phyloP scores from a whole-genome alignment of 2,888 invertebrate species.

The Torymus tubicola region DNA sequence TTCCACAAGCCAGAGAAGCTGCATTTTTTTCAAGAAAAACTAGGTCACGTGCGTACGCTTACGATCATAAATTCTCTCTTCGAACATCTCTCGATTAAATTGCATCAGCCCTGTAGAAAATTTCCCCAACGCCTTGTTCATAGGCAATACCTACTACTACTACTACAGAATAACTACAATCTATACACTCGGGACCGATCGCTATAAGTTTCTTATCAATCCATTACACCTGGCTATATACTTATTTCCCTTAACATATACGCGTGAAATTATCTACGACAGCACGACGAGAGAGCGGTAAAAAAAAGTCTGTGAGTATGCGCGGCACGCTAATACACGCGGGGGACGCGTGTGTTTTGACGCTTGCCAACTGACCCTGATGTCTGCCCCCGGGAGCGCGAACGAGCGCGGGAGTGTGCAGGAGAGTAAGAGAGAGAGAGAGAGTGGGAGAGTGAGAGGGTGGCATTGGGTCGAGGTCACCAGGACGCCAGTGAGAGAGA shows the following conservation, averaged over 20 bases:
- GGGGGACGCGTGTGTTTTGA: slow-evolving; percentile 33
- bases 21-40: slow-evolving; percentile 10
- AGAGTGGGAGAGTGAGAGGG: slow-evolving; percentile 33
- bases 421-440: slow-evolving; percentile 59
- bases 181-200: too few species aligned
- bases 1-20: neutral
- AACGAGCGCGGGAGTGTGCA: neutral
- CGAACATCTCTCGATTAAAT: slow-evolving; percentile 29
- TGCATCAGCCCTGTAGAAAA: neutral
- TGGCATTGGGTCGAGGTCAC: slow-evolving; percentile 82
- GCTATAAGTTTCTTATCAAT: too few species aligned
- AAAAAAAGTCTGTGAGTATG: neutral
- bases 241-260: too few species aligned
- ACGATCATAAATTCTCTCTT: slow-evolving; percentile 37
- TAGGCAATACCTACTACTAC: too few species aligned
- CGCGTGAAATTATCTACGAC: too few species aligned
- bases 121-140: neutral
- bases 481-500: slow-evolving; percentile 76
- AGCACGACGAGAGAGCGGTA: neutral
- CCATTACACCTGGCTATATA: too few species aligned
- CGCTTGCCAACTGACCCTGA: slow-evolving; percentile 53
- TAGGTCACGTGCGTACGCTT: slow-evolving; percentile 34
- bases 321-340: neutral
- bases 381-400: slow-evolving; percentile 42
- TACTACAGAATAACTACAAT: too few species aligned